Evolutionary conservation across 2,888 invertebrate genomes (phyloP).

Genomic region (Leptarthrus brevirostris): DNA sequence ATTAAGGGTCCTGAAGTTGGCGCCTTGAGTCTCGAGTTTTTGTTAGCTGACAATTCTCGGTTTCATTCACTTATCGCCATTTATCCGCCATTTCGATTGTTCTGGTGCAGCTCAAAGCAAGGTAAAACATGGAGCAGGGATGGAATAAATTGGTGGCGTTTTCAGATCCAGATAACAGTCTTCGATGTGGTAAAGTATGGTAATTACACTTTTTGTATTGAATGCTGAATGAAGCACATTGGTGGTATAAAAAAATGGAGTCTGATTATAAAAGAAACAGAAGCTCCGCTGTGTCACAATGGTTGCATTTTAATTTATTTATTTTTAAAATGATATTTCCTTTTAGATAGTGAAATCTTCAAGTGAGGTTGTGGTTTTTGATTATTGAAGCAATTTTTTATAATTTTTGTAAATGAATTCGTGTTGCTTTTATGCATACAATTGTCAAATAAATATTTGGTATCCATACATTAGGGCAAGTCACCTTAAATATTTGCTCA

Average conservation of each 20-base stretch:
- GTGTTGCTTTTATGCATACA: no score
- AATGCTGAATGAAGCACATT: neutral
- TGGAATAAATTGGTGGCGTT: constrained; percentile 45
- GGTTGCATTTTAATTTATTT: no score
- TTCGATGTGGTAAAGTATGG: constrained; percentile 13
- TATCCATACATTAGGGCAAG: no score
- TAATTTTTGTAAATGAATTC: no score
- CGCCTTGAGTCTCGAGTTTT: constrained; percentile 52
- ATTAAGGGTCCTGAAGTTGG: constrained; percentile 54
- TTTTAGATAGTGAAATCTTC: no score
- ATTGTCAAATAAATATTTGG: no score
- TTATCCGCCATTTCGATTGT: constrained; percentile 50
- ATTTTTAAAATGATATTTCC: no score
- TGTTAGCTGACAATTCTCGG: constrained; percentile 30
- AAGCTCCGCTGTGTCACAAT: no score
- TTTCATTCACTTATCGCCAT: constrained; percentile 43
- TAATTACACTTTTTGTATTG: constrained; percentile 37
- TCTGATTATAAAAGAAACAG: neutral
- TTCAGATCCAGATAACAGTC: constrained; percentile 36
- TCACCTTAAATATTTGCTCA: no score
- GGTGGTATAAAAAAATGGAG: neutral
- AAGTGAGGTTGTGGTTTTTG: no score
- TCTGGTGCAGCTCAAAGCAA: constrained; percentile 17
- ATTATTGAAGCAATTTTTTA: no score
- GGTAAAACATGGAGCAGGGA: constrained; percentile 4